Evolutionary conservation across 2,888 invertebrate species (phyloP).

Genomic region (Apamea monoglypha): DNA sequence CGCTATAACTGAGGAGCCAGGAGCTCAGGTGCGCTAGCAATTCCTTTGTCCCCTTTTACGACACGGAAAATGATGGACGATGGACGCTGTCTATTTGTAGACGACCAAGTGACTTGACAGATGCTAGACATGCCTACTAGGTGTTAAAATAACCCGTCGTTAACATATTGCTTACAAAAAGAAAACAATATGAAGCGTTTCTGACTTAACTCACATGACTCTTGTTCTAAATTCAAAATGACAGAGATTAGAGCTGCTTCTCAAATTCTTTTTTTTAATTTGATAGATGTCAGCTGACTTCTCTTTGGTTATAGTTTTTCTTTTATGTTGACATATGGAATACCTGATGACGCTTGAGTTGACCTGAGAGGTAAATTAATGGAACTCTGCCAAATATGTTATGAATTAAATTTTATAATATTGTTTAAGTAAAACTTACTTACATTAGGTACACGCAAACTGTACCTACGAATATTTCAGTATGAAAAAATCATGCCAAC

Average conservation of each 20-base stretch:
- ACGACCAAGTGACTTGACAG: slow-evolving; percentile 48
- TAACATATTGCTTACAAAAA: slow-evolving; percentile 40
- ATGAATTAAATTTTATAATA: neutral
- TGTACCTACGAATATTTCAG: neutral
- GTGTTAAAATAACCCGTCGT: slow-evolving; percentile 52
- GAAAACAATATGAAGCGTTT: slow-evolving; percentile 19
- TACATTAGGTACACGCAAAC: neutral
- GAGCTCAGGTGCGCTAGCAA: slow-evolving; percentile 14
- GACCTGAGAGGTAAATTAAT: neutral
- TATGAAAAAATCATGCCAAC: neutral
- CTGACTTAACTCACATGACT: slow-evolving; percentile 36
- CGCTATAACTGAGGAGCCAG: neutral
- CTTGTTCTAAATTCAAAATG: slow-evolving; percentile 52
- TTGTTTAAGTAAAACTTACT: no score
- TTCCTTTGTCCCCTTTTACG: slow-evolving; percentile 49
- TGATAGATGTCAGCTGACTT: slow-evolving; percentile 13
- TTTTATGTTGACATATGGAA: neutral
- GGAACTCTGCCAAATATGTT: neutral
- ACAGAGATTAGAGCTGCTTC: slow-evolving; percentile 23
- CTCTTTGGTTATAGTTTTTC: neutral
- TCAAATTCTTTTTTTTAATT: slow-evolving; percentile 9
- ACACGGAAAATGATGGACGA: slow-evolving; percentile 48
- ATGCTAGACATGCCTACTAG: slow-evolving; percentile 28
- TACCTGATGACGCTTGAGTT: neutral
- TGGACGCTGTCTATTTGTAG: slow-evolving; percentile 44